Evolutionary conservation across 2,888 invertebrate species (phyloP).

Genomic region (Tineola bisselliella): DNA sequence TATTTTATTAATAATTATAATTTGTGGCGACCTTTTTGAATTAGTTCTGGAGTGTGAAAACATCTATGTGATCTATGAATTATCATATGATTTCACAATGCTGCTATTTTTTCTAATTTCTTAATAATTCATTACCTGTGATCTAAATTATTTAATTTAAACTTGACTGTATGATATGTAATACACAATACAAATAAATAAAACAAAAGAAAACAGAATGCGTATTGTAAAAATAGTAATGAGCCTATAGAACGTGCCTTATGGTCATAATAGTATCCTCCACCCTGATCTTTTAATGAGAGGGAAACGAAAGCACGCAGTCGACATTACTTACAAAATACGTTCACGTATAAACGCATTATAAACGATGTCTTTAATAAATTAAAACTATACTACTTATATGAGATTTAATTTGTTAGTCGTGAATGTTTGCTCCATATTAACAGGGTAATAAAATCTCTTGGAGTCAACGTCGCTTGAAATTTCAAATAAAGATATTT

Average conservation of each 20-base stretch:
- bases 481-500: background rate
- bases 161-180: no score
- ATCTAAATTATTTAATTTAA: no score
- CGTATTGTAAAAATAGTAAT: no score
- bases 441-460: slow-evolving; percentile 1
- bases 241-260: background rate
- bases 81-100: no score
- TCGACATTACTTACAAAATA: slow-evolving; percentile 24
- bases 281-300: background rate
- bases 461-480: background rate
- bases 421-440: slow-evolving; percentile 16
- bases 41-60: no score
- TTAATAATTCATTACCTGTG: no score
- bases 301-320: slow-evolving; percentile 24
- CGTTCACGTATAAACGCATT: slow-evolving; percentile 55
- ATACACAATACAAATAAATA: no score
- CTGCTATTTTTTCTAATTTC: no score
- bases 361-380: slow-evolving; percentile 53
- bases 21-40: no score
- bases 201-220: no score
- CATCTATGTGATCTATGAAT: no score
- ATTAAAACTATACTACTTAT: slow-evolving; percentile 36
- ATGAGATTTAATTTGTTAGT: slow-evolving; percentile 33
- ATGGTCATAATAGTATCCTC: background rate
- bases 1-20: no score